Base-by-base conservation (phyloP, 2,113 vertebrate genomes). In the Nothobranchius kuhntae region DNA sequence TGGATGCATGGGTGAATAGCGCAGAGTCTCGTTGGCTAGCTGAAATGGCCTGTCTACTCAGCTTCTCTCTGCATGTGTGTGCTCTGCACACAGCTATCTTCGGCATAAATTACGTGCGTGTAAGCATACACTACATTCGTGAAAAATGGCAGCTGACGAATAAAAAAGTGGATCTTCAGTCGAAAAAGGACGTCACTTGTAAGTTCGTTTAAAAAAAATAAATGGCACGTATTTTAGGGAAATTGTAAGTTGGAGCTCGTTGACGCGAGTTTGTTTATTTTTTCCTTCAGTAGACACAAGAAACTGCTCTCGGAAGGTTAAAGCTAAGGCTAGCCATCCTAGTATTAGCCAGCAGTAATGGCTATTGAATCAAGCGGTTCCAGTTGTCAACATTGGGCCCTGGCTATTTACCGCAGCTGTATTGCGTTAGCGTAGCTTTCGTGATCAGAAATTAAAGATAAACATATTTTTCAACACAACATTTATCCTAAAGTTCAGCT, bases 121-220 rank as follows among this genome's bases (percentile, higher is more conserved):
- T 85, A 84, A 68, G 68, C 79, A 70, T 77, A 82, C 85, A 81
- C 81, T 85, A 89, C 84, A 82, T 77, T 86, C 36, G 84, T 79
- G 80, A 82, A 87, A 89, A 83, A 90, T 89, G 89, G 89, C 86
- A 91, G 86, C 85, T 86, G 87, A 72, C 83, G 86, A 87, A 74
- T 87, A 88, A 73, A 85, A 86, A 87, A 87, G 87, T 76, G 71
- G 73, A 78, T 80, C 78, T 82, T 84, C 75, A 60, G 36, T 83
- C 77, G 73, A 56, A 76, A 62, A 78, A 88, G 62, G 48, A 73
- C 85, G 81, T 51, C 62, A 70, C 72, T 66, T 54, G 89, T 91
- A 82, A 88, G 86, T 91, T 80, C 67, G 3, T 68, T 56, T 38
- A 58, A 63, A 2, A 7, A 21, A 7, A 55, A 21, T 61, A 40